phyloP scores from a whole-genome alignment of 64 coral and sea anemone genomes.

The Cladopsammia gracilis region DNA sequence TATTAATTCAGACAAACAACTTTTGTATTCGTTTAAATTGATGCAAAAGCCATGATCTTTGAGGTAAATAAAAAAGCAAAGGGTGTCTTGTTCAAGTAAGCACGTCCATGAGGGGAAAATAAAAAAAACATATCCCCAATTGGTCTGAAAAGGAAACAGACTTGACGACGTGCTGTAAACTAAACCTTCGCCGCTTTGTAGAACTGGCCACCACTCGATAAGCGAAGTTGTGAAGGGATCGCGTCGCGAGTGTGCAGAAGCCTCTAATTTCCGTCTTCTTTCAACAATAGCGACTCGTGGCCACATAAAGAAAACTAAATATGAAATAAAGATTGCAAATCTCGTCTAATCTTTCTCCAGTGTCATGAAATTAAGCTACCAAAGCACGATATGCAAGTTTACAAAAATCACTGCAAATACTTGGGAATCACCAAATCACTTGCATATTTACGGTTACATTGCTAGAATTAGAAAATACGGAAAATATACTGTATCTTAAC shows the following conservation, averaged over 20 bases:
- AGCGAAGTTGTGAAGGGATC: neutral
- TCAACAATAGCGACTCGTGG: neutral
- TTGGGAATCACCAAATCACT: neutral
- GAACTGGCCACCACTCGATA: too few relatives aligned
- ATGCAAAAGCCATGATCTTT: too few relatives aligned
- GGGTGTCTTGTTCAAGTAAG: too few relatives aligned
- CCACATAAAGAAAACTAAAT: neutral
- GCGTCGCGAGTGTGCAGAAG: neutral
- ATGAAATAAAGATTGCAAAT: conserved; percentile 8
- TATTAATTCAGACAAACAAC: neutral
- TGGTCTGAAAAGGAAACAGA: too few relatives aligned
- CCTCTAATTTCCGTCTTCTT: neutral
- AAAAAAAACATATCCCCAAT: too few relatives aligned
- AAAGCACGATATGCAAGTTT: neutral
- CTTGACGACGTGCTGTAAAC: too few relatives aligned
- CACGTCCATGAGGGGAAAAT: too few relatives aligned
- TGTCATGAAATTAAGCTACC: conserved; percentile 41
- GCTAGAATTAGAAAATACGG: conserved; percentile 7
- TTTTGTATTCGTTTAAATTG: neutral
- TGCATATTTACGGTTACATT: neutral
- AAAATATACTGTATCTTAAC: neutral
- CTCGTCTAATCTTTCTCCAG: conserved; percentile 22
- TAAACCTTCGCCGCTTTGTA: too few relatives aligned
- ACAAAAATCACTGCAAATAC: neutral
- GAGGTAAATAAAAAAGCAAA: too few relatives aligned